Conservation (phyloP, 1,140 invertebrate species). For the Danaus plexippus region DNA sequence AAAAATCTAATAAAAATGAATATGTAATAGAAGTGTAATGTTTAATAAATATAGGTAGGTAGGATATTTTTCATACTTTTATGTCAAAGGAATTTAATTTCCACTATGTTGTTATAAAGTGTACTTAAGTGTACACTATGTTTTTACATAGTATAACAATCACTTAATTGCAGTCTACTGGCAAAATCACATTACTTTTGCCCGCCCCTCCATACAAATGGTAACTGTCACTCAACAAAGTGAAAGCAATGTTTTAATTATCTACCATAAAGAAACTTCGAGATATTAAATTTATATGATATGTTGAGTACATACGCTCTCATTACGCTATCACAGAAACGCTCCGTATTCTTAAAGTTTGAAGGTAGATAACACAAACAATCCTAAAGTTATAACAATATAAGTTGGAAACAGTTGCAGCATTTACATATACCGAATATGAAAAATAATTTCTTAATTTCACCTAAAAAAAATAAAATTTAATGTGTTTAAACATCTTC, state of each 20-base stretch:
- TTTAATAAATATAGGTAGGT: no score
- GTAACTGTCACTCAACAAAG: conserved; percentile 3
- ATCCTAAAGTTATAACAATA: not conserved
- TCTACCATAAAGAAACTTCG: conserved; percentile 5
- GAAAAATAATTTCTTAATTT: not conserved
- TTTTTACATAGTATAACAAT: conserved; percentile 1
- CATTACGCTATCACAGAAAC: no score
- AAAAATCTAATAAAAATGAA: no score
- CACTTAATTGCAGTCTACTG: no score
- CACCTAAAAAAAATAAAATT: no score
- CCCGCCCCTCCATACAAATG: not conserved
- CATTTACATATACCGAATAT: not conserved
- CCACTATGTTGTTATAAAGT: not conserved
- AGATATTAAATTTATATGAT: conserved; percentile 3
- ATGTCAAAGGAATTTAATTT: conserved; percentile 5
- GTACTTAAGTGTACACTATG: not conserved
- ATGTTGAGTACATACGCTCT: not conserved
- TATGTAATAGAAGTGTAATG: no score
- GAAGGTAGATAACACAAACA: not conserved
- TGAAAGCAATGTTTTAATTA: conserved; percentile 12
- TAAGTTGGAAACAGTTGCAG: not conserved
- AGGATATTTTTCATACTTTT: no score
- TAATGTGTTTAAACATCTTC: no score
- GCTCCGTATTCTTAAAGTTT: no score
- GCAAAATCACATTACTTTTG: no score